A percentile compares a stretch with the other conserved stretches of the same genome.
These are phyloP conservation scores for Brachionus rotundiformis DNA, from an alignment of 1,140 invertebrate genomes.

Conservation along the genomic window DNA sequence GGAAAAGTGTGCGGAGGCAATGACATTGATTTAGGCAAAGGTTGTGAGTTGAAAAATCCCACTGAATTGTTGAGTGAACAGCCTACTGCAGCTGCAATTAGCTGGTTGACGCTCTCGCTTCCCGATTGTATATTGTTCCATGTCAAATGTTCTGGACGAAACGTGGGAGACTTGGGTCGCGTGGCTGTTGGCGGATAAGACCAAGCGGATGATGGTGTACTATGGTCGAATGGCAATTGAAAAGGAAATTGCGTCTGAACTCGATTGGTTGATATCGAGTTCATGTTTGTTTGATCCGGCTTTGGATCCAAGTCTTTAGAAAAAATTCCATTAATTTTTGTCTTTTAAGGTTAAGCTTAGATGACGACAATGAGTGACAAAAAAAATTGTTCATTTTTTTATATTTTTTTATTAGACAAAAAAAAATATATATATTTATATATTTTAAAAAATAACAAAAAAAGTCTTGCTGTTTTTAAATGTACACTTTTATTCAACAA, in stretches of 20 bases:
- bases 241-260: background rate
- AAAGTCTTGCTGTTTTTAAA: background rate
- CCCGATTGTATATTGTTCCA: slow-evolving; percentile 28
- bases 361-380: slow-evolving; percentile 31
- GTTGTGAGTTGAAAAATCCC: background rate
- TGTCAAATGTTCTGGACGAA: background rate
- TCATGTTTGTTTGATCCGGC: background rate
- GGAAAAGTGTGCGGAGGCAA: background rate
- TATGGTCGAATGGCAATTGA: background rate
- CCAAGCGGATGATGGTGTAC: background rate
- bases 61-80: slow-evolving; percentile 10
- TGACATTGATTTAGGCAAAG: background rate
- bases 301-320: background rate
- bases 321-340: slow-evolving; percentile 6
- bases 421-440: background rate
- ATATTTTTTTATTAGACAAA: background rate
- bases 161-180: background rate
- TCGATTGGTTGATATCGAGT: background rate
- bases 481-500: slow-evolving; percentile 12
- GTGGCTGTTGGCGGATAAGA: background rate
- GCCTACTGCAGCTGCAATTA: background rate
- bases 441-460: slow-evolving; percentile 1
- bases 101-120: slow-evolving; percentile 9
- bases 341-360: background rate
- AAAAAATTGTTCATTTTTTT: slow-evolving; percentile 10